Evolutionary conservation across 2,113 vertebrate genomes (phyloP).

Genomic region (Psilopsiagon aymara): DNA sequence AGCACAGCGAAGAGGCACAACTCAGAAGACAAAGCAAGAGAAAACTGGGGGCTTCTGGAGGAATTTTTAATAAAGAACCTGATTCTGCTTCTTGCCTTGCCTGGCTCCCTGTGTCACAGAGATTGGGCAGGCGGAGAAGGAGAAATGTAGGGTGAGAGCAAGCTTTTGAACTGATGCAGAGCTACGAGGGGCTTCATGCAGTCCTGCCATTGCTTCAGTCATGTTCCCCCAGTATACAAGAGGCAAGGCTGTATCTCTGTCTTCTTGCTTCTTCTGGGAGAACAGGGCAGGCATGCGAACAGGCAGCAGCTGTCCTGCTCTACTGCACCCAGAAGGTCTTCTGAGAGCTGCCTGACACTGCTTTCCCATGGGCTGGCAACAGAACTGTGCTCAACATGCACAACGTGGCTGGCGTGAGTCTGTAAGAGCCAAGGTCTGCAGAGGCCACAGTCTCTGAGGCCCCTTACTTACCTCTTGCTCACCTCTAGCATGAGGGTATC

Average conservation of each 20-base stretch:
- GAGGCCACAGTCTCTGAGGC: not conserved
- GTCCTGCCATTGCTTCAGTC: not conserved
- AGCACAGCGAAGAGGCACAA: fast-evolving
- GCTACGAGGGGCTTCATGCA: not conserved
- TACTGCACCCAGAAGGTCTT: not conserved
- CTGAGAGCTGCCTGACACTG: not conserved
- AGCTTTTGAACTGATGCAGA: not conserved
- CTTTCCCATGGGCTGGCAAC: not conserved
- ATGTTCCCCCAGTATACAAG: not conserved
- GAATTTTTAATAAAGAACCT: not conserved
- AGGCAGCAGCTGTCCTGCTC: not conserved
- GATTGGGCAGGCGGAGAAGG: not conserved
- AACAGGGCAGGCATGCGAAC: fast-evolving
- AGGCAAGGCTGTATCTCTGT: not conserved
- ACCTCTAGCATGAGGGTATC: not conserved
- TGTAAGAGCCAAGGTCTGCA: not conserved
- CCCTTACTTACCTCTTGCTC: not conserved
- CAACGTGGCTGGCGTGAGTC: fast-evolving
- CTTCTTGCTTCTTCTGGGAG: not conserved
- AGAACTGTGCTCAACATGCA: fast-evolving
- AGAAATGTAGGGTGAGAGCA: not conserved
- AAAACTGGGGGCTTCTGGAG: not conserved
- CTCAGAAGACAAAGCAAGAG: not conserved
- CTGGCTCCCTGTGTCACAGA: not conserved
- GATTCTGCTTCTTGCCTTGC: not conserved